Base-by-base conservation (phyloP, 2,797 vertebrate genomes). In the Danio kyathit region DNA sequence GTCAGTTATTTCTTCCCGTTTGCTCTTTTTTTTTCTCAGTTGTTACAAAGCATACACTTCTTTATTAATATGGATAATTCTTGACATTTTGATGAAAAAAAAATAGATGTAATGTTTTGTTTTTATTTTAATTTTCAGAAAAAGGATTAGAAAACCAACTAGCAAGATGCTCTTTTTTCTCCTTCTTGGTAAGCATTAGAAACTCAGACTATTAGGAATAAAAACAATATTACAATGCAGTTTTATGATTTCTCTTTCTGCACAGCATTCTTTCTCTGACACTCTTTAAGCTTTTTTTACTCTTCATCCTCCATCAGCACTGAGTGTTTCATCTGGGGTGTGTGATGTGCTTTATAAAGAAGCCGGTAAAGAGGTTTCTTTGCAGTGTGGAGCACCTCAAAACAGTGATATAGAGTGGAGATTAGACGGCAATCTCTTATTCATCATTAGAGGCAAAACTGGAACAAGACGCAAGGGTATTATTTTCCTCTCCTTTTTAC, bases 401-500 rank as follows among this genome's bases (percentile, higher is more conserved):
- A 0, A 0, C 0, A 0, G 0, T 0, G 0, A 0, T 0, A 0
- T 91, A 5, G 0, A 0, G 1, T 95, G 94, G 94, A 0, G 0
- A 7, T 10, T 2, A 9, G 1, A 8, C 0, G 0, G 0, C 0
- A 0, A 0, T 0, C 0, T 0, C 0, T 49, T 93, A 9, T 0
- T 0, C 0, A 0, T 0, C 0, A 0, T 17, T 3, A 0, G 0
- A 0, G 0, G 0, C 0, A 83, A 0, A 6, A 0, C 0, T 0
- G 69, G 86, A 40, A 0, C 0, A 0, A 0, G 0, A 0, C 0
- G 0, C 0, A 90, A 0, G 84, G 88, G 92, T 93, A 81, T 29
- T 1, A 29, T 29, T 29, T 29, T 29, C 29, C 29, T 29, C 29
- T 38, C 17, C 1, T 44, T 14, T 7, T 29, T 14, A 2, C 44